Conservation (phyloP, 1,140 invertebrate genomes). For the Ephestia elutella region DNA sequence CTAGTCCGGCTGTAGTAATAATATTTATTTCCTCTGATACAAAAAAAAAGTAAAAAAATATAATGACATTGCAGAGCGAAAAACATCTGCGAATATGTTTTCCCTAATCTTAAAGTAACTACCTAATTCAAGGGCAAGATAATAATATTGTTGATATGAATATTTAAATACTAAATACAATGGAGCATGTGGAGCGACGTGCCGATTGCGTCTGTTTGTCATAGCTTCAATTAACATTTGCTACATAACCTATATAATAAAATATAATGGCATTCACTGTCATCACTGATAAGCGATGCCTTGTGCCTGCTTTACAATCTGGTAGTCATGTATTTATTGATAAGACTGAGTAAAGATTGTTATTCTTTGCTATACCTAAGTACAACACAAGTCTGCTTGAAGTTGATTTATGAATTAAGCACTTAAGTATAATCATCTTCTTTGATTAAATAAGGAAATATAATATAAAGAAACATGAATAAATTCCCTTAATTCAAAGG, state of each 20-base stretch:
- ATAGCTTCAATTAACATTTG: background rate
- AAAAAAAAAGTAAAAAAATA: too few relatives aligned
- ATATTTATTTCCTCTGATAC: too few relatives aligned
- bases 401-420: conserved; percentile 14
- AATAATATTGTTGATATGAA: too few relatives aligned
- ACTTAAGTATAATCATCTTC: background rate
- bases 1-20: too few relatives aligned
- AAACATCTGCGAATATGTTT: too few relatives aligned
- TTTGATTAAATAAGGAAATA: too few relatives aligned
- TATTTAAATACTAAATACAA: too few relatives aligned
- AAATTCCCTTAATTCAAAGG: too few relatives aligned
- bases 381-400: background rate
- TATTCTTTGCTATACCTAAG: background rate
- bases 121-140: too few relatives aligned
- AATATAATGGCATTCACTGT: conserved; percentile 26
- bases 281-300: conserved; percentile 29
- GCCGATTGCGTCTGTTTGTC: background rate
- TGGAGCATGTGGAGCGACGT: background rate
- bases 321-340: conserved; percentile 21
- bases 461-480: too few relatives aligned
- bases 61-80: too few relatives aligned
- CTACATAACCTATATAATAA: background rate
- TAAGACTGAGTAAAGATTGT: conserved; percentile 21
- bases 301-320: conserved; percentile 20
- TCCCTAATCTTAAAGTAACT: background rate